Base-by-base conservation (phyloP, 2,797 vertebrate genomes). In the Acrossocheilus wenchowensis region DNA sequence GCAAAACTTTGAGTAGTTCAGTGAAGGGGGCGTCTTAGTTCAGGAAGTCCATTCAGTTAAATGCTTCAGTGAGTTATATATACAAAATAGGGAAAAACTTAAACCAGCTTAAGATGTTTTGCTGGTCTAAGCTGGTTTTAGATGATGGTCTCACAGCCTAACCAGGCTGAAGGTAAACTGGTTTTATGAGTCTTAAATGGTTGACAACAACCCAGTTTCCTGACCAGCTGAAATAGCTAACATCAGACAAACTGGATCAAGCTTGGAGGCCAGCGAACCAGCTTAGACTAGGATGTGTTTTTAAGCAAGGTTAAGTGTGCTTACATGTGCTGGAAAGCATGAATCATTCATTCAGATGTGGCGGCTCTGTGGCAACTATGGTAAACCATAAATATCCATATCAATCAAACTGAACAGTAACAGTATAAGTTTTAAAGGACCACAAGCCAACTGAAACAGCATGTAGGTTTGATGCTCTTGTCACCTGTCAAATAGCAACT, bases 401-500 rank as follows among this genome's bases (percentile, higher is more conserved):
- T 62, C 54, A 30, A 6, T 43, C 14, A 66, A 8, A 0, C 62
- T 60, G 19, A n/a, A 34, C 17, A 34, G 26, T 23, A 21, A 5
- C 19, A n/a, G 21, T 21, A 50, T 54, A 4, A 5, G 7, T 60
- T 69, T 78, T 43, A 57, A 69, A 57, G 7, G 3, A 30, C 34
- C 62, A 26, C 30, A 17, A 62, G 50, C 21, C 21, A 60, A 3
- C 34, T 69, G 15, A 72, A 60, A 54, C 80, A 36, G 43, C 23
- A 14, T 34, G 34, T 45, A 48, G 43, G 66, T 89, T 85, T 83
- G 48, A 83, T 81, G n/a, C 30, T 87, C 73, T 78, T 41, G 23
- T 85, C 88, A 90, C 77, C 89, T 90, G 87, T 88, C 79, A 85
- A n/a, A 78, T 72, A 73, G 52, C 91, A 90, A 73, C 85, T 90